These are phyloP conservation scores for Scaptomyza caliginosa DNA, from an alignment of 2,888 invertebrate genomes.

Conservation along the genomic window DNA sequence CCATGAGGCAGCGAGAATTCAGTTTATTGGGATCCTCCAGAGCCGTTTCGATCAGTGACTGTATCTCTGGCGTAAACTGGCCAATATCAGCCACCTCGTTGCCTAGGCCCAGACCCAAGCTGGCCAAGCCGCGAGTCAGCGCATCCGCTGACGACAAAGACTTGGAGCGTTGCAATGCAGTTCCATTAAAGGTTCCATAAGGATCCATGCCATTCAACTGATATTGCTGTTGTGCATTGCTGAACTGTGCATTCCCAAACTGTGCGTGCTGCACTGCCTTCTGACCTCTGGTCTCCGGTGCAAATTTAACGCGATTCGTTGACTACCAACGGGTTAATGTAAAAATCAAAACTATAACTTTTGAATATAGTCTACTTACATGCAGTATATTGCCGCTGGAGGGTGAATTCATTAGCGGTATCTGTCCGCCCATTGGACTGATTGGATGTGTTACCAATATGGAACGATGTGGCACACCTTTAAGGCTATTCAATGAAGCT, in stretches of 20 bases:
- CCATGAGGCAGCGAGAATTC: slow-evolving; percentile 91
- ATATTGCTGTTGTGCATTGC: slow-evolving; percentile 59
- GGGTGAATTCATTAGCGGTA: slow-evolving; percentile 86
- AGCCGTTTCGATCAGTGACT: slow-evolving; percentile 90
- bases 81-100: slow-evolving; percentile 91
- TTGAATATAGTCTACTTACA: slow-evolving; percentile 61
- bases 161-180: slow-evolving; percentile 90
- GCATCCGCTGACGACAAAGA: slow-evolving; percentile 92
- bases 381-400: slow-evolving; percentile 90
- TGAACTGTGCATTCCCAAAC: slow-evolving; percentile 45
- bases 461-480: slow-evolving; percentile 77
- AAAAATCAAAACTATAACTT: background rate
- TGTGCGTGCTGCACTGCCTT: slow-evolving; percentile 71
- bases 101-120: slow-evolving; percentile 87
- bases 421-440: slow-evolving; percentile 73
- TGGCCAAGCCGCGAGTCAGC: slow-evolving; percentile 88
- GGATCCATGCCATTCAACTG: slow-evolving; percentile 67
- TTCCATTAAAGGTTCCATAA: slow-evolving; percentile 65
- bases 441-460: slow-evolving; percentile 83
- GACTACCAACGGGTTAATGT: slow-evolving; percentile 45
- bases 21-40: slow-evolving; percentile 93
- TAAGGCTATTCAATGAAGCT: slow-evolving; percentile 40
- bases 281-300: slow-evolving; percentile 80
- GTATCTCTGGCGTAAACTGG: slow-evolving; percentile 89
- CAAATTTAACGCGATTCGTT: slow-evolving; percentile 83